These are phyloP conservation scores for Trypoxylon attenuatum DNA, from an alignment of 2,888 invertebrate species.

Conservation along the genomic window DNA sequence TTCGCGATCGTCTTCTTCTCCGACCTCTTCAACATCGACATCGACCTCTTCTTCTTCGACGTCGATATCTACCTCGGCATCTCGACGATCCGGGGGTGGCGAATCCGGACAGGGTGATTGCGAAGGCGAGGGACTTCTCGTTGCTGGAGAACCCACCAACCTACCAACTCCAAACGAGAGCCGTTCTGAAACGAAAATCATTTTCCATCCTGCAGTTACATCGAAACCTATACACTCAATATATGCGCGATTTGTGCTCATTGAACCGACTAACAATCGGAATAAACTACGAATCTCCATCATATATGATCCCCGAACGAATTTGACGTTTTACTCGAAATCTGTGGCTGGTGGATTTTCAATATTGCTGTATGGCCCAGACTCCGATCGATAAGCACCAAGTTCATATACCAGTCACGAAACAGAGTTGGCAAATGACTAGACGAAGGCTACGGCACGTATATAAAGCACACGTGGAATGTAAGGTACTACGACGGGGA, in stretches of 20 bases:
- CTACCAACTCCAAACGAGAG: conserved; percentile 91
- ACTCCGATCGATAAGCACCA: conserved; percentile 18
- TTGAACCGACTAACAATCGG: too few species aligned
- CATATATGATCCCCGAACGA: neutral
- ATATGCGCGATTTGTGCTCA: too few species aligned
- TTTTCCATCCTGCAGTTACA: neutral
- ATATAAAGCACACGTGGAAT: conserved; percentile 18
- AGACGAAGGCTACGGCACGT: conserved; percentile 34
- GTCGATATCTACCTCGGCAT: conserved; percentile 68
- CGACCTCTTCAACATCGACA: conserved; percentile 72
- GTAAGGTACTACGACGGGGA: conserved; percentile 7
- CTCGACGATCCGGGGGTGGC: conserved; percentile 65
- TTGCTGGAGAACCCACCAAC: conserved; percentile 78
- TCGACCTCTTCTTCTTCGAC: conserved; percentile 70
- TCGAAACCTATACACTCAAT: neutral
- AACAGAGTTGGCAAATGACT: conserved; percentile 26
- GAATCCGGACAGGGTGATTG: conserved; percentile 70
- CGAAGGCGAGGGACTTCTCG: conserved; percentile 68
- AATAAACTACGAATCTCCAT: too few species aligned
- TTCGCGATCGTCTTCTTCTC: conserved; percentile 70
- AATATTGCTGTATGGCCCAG: neutral
- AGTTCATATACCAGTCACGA: conserved; percentile 25
- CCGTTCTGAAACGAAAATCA: conserved; percentile 80
- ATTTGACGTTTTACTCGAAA: neutral
- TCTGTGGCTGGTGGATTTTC: neutral